A percentile compares a stretch with the other conserved stretches of the same genome.
Evolutionary conservation across 2,797 vertebrate genomes (phyloP).

Genomic region (Pygocentrus nattereri): DNA sequence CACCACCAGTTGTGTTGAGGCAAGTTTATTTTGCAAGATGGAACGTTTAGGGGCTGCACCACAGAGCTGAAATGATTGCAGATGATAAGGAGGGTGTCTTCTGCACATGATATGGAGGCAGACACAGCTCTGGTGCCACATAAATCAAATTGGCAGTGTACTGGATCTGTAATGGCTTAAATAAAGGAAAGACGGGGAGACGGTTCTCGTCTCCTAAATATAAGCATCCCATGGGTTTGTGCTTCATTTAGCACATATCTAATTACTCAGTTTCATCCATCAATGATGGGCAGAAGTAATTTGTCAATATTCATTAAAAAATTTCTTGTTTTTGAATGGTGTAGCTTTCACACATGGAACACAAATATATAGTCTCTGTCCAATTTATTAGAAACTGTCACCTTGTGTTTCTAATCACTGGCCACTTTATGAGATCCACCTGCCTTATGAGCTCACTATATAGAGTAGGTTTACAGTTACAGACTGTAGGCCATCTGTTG

Average conservation of each 20-base stretch:
- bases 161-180: slow-evolving; percentile 81
- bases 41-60: slow-evolving; percentile 74
- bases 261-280: slow-evolving; percentile 80
- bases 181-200: slow-evolving; percentile 66
- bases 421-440: neutral
- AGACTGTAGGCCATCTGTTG: neutral
- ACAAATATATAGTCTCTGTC: neutral
- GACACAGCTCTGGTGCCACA: slow-evolving; percentile 76
- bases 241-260: slow-evolving; percentile 76
- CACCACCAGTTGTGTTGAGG: slow-evolving; percentile 61
- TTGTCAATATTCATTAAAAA: slow-evolving; percentile 60
- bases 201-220: slow-evolving; percentile 55
- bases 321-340: slow-evolving; percentile 19
- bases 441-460: neutral
- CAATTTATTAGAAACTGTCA: neutral
- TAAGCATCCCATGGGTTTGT: slow-evolving; percentile 71
- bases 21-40: slow-evolving; percentile 76
- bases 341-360: slow-evolving; percentile 37
- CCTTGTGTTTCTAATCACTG: neutral
- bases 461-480: neutral
- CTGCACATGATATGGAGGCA: slow-evolving; percentile 78
- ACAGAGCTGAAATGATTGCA: slow-evolving; percentile 79
- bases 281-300: slow-evolving; percentile 64
- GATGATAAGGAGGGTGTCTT: slow-evolving; percentile 81
- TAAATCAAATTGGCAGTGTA: slow-evolving; percentile 84